Percentiles rank a stretch among this genome's conserved stretches.
Conservation (phyloP, 2,113 vertebrate species). For the Myotis yumanensis region DNA sequence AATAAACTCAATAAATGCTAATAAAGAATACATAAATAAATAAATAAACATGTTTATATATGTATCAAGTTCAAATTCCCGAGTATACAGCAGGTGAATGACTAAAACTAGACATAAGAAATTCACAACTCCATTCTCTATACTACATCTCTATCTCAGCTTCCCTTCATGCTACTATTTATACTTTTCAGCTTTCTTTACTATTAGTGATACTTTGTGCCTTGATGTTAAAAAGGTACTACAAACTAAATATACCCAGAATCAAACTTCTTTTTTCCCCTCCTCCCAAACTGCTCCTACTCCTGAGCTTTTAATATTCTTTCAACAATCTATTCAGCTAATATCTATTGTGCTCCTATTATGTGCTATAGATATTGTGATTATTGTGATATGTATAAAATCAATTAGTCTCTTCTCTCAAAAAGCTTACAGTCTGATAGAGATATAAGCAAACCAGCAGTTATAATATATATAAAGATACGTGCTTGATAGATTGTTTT, state of each 20-base stretch:
- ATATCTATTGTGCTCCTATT: neutral
- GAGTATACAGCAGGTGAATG: neutral
- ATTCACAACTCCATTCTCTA: neutral
- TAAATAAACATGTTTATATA: neutral
- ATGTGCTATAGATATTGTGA: neutral
- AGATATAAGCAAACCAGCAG: neutral
- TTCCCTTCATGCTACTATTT: neutral
- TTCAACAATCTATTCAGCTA: neutral
- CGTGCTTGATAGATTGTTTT: neutral
- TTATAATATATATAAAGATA: neutral
- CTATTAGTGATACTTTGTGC: neutral
- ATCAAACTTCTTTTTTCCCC: neutral
- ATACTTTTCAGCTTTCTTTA: neutral
- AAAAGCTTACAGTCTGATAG: neutral
- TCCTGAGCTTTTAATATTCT: neutral
- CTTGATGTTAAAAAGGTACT: neutral
- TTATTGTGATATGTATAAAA: neutral
- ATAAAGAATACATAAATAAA: neutral
- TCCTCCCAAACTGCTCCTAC: neutral
- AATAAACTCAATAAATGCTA: neutral
- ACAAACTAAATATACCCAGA: neutral
- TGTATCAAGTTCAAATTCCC: neutral
- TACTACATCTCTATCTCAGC: neutral
- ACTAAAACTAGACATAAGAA: neutral
- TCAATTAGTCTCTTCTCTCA: neutral